Base-by-base conservation (phyloP, 53 echinoderm and acorn worm species). In the Henricia sp. region DNA sequence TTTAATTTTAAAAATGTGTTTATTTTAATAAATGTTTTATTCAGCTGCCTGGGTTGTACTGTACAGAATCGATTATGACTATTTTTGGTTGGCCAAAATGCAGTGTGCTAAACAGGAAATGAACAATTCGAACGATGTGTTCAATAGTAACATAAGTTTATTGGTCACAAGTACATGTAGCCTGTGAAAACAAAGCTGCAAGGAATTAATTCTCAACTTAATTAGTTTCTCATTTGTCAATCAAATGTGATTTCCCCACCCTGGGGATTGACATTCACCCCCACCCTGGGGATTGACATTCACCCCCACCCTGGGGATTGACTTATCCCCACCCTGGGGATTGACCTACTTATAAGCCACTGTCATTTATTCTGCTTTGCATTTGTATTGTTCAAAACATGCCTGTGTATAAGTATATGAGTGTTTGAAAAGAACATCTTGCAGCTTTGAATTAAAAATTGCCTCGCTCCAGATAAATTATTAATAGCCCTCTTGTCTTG, bases 381-480 rank as follows among this genome's bases (percentile, higher is more conserved):
- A 80, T 80, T 80, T 80, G 64, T 80, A 80, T 40, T 63, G 46
- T 80, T 53, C 37, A 41, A 14, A 46, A 70, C 44, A 37, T 80
- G 48, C 80, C 62, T 80, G 64, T 80, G 80, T 63, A 80, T 36
- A 52, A 52, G 73, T 73, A 35, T 52, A 36, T 37, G 37, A 28
- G 57, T 57, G 60, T 77, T 56, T 58, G 14, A 56, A 57, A n/a
- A 59, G 3, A 30, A 58, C 43, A 77, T 60, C n/a, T 59, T 77
- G 64, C 80, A 80, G 80, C 80, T 80, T 64, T 32, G 42, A 63
- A 80, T 63, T 64, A 80, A 80, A 48, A 80, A 73, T n/a, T 80
- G 80, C 80, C 80, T 80, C 80, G 80, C 80, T 80, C 39, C 57
- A 46, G 46, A 80, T 80, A 21, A 63, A 64, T 48, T 63, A 44